phyloP scores from a whole-genome alignment of 2,888 invertebrate species.

The Melikaiella ostensackeni region DNA sequence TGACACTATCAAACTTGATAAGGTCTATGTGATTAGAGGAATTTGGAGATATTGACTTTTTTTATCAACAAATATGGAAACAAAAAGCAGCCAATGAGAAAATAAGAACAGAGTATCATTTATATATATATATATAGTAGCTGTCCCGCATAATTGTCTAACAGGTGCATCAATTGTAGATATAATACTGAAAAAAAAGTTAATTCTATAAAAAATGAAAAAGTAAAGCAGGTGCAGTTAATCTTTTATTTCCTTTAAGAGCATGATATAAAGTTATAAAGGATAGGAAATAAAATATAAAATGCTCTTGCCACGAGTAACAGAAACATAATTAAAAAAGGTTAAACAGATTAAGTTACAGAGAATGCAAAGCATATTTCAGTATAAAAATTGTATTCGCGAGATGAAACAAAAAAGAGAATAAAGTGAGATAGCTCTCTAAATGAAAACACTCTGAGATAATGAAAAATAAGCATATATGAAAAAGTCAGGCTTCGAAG shows the following conservation, averaged over 20 bases:
- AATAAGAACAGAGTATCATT: background rate
- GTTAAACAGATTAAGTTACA: background rate
- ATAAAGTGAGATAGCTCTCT: background rate
- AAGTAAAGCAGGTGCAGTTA: background rate
- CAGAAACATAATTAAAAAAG: background rate
- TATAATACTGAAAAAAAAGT: background rate
- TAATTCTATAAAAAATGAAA: background rate
- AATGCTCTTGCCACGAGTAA: background rate
- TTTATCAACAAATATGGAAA: no score
- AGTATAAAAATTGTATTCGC: background rate
- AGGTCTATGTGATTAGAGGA: background rate
- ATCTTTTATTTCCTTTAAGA: slow-evolving; percentile 1
- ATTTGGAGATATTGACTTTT: no score
- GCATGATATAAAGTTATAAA: background rate
- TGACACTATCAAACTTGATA: background rate
- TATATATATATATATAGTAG: background rate
- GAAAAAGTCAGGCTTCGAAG: background rate
- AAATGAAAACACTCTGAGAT: background rate
- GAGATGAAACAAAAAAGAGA: background rate
- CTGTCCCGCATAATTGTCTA: background rate
- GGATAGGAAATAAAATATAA: background rate
- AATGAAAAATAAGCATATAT: background rate
- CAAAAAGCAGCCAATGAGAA: no score
- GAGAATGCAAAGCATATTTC: background rate
- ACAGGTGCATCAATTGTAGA: background rate